A percentile compares a stretch with the other conserved stretches of the same genome.
These are phyloP conservation scores for Junonia oenone DNA, from an alignment of 2,888 invertebrate genomes.

Conservation along the genomic window DNA sequence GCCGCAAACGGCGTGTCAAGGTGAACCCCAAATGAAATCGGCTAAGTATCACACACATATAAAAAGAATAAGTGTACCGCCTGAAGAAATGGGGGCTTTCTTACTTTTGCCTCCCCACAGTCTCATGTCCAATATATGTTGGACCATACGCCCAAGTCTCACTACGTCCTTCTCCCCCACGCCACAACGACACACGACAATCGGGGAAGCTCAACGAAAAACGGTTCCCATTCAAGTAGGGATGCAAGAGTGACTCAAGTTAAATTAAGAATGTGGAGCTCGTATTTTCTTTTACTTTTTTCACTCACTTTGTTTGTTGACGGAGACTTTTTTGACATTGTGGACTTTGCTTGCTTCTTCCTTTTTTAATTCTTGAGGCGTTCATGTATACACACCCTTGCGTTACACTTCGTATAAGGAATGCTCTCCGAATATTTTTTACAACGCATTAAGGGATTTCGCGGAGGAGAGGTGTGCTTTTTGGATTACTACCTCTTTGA, in stretches of 20 bases:
- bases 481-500: conserved; percentile 71
- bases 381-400: conserved; percentile 62
- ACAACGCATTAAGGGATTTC: conserved; percentile 62
- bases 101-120: conserved; percentile 56
- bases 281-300: conserved; percentile 56
- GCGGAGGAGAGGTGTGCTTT: conserved; percentile 61
- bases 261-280: conserved; percentile 79
- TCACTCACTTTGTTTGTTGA: conserved; percentile 73
- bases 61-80: conserved; percentile 50
- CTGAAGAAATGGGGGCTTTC: conserved; percentile 67
- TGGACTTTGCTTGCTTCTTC: conserved; percentile 62
- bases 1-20: conserved; percentile 72
- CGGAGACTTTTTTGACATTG: conserved; percentile 76
- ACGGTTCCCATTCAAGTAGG: conserved; percentile 53
- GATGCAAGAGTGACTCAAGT: conserved; percentile 78
- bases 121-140: conserved; percentile 50
- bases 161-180: conserved; percentile 21
- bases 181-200: conserved; percentile 4
- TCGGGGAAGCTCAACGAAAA: conserved; percentile 34
- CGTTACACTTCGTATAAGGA: conserved; percentile 51
- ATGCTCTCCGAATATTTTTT: conserved; percentile 44
- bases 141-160: conserved; percentile 38
- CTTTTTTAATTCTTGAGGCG: conserved; percentile 68
- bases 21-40: conserved; percentile 56
- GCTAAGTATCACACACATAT: conserved; percentile 62